phyloP scores from a whole-genome alignment of 2,888 invertebrate species.

The Tinea trinotella region DNA sequence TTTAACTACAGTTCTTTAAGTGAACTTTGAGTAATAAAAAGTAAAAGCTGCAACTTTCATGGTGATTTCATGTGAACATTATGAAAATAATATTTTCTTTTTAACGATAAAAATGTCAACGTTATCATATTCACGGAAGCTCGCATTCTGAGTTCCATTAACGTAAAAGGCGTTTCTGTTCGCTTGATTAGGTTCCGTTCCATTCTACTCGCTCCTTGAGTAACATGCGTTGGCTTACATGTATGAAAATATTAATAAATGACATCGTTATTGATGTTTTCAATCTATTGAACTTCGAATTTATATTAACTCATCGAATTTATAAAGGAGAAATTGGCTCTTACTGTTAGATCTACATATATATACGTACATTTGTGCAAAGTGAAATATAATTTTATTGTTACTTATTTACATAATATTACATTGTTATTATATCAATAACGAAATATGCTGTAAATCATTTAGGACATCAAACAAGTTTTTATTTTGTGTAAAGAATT shows the following conservation, averaged over 20 bases:
- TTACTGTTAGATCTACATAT: no score
- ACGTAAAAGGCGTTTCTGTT: conserved; percentile 9
- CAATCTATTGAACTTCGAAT: background rate
- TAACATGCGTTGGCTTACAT: background rate
- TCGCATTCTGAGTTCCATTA: conserved; percentile 11
- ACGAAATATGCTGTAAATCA: no score
- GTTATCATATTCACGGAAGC: conserved; percentile 16
- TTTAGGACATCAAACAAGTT: no score
- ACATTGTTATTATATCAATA: no score
- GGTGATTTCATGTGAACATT: background rate
- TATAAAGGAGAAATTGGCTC: background rate
- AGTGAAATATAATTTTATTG: no score
- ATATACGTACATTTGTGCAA: no score
- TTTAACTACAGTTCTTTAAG: no score
- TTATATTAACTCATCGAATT: background rate
- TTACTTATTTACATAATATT: no score
- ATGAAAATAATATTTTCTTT: conserved; percentile 11
- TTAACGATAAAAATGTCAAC: conserved; percentile 11
- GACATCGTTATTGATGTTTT: conserved; percentile 10
- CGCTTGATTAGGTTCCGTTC: conserved; percentile 10
- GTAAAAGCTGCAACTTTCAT: background rate
- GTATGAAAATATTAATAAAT: conserved; percentile 12
- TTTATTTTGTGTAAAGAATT: background rate
- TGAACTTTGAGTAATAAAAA: background rate
- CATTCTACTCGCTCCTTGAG: conserved; percentile 2